Evolutionary conservation across 2,797 vertebrate genomes (phyloP), one percentile per base, ranked within the genome.

Genomic region (Chelonia mydas): DNA sequence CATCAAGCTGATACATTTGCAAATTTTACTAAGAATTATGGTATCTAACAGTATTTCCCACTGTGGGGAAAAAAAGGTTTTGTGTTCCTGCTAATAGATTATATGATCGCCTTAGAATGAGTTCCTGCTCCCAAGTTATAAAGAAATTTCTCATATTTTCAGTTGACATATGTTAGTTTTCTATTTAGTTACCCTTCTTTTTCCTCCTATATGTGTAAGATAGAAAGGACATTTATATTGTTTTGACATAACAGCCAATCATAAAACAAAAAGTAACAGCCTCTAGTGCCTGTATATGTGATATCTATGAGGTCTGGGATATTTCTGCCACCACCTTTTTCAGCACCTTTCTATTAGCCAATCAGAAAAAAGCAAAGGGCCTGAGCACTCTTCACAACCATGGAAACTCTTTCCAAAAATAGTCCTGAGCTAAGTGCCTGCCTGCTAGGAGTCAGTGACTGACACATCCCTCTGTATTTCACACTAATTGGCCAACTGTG

Each of bases 241-340:
- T 55, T 96, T 97, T 96, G 45, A 85, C 10, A 55, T 86, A 23
- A 50, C 6, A 90, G 47, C 12, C n/a, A 87, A 86, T 82, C 31
- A 81, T n/a, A 89, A 94, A 92, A 53, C 41, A 68, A 80, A 84
- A 90, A 94, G 25, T 57, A 77, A 47, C 83, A 86, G 77, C 59
- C 74, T 19, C 77, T 53, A 0, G 87, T 96, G 37, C 89, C 83
- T 84, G 54, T 76, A 74, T 11, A 12, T 85, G 50, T 86, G 81
- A 81, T 68, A 94, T 81, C 72, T 45, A 93, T 49, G 37, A 82
- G 1, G 95, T 94, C 98, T 98, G 97, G 84, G 96, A 93, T 96
- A 97, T 95, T 98, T 98, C 97, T 97, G 95, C 95, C 97, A 96
- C 97, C 97, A 97, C 94, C 94, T 97, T 97, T 97, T 96, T 92